Conservation (phyloP, 2,888 invertebrate species). For the Lamellibrachia satsuma region DNA sequence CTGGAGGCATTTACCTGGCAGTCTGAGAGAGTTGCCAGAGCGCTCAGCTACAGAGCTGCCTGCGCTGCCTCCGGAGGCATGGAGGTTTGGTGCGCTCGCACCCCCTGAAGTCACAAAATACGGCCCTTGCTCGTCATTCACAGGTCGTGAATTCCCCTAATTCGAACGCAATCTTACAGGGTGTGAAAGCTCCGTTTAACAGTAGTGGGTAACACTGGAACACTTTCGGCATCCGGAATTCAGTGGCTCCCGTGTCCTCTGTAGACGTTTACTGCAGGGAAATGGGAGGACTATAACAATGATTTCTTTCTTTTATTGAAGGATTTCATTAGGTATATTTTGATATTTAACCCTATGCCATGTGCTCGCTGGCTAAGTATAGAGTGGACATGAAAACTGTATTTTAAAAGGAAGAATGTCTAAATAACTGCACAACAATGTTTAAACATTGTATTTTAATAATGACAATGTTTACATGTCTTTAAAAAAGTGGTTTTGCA, state of each 20-base stretch:
- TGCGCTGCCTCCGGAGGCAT: background rate
- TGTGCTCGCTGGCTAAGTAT: background rate
- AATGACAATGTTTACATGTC: background rate
- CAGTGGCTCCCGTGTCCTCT: background rate
- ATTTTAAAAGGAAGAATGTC: background rate
- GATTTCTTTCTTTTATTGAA: background rate
- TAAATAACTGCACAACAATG: background rate
- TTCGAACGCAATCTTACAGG: background rate
- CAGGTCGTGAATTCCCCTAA: background rate
- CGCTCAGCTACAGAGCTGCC: background rate
- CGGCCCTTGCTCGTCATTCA: background rate
- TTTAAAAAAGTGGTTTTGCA: background rate
- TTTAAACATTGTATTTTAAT: background rate
- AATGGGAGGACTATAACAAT: background rate
- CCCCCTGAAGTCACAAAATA: background rate
- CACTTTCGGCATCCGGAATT: background rate
- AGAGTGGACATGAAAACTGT: background rate
- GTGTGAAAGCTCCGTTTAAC: background rate
- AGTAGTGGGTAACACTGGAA: background rate
- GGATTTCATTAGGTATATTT: background rate
- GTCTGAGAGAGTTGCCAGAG: constrained; percentile 6
- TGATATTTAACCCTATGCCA: background rate
- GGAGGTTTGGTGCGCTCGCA: background rate
- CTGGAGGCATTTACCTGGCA: background rate
- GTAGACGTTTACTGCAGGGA: background rate